phyloP scores from a whole-genome alignment of 1,140 invertebrate species.

The Brachionus sp. region DNA sequence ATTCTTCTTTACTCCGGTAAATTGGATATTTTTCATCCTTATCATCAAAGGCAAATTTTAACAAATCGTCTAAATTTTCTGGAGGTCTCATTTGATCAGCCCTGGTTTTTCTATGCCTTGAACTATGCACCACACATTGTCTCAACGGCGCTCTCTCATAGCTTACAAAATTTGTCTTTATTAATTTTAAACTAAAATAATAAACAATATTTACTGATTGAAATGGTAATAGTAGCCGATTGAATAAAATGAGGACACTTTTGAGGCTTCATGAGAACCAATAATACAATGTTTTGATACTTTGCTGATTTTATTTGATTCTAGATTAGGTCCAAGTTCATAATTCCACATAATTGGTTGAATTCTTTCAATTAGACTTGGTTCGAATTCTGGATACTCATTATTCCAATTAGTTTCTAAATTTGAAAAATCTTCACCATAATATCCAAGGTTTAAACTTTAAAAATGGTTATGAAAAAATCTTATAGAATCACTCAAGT shows the following conservation, averaged over 20 bases:
- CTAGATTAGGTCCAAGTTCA: constrained; percentile 9
- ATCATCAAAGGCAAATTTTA: constrained; percentile 1
- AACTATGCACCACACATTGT: background rate
- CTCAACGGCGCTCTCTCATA: background rate
- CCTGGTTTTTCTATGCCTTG: background rate
- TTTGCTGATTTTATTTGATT: constrained; percentile 24
- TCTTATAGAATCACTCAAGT: background rate
- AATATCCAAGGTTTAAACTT: constrained; percentile 41
- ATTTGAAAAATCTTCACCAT: background rate
- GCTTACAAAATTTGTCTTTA: background rate
- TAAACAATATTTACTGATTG: background rate
- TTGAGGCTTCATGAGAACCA: background rate
- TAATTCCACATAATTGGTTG: constrained; percentile 24
- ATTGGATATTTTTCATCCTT: constrained; percentile 12
- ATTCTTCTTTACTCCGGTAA: background rate
- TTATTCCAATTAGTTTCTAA: constrained; percentile 24
- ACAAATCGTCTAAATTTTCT: background rate
- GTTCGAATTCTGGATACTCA: background rate
- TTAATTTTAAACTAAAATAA: background rate
- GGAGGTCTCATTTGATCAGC: constrained; percentile 1
- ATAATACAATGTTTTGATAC: constrained; percentile 22
- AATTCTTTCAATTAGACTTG: background rate
- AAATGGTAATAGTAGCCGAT: background rate
- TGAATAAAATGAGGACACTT: background rate
- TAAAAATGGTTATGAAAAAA: background rate